Percentiles rank a stretch among this genome's conserved stretches.
phyloP scores from a whole-genome alignment of 2,113 vertebrate genomes.

The Gallinago media region DNA sequence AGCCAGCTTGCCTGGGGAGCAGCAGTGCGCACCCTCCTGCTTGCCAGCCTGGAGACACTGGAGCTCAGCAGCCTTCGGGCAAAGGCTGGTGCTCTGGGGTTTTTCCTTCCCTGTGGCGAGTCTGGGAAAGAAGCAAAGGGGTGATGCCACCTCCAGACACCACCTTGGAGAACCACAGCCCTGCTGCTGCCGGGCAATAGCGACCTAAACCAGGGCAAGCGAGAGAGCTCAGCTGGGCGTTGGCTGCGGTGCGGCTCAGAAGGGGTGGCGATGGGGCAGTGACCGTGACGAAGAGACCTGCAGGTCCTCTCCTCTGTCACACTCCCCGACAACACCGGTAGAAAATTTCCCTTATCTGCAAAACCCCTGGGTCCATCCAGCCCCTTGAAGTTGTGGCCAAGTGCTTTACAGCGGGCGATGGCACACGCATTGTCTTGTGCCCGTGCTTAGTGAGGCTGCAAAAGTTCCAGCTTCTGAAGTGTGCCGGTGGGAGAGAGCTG shows the following conservation, averaged over 20 bases:
- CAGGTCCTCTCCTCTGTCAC: neutral
- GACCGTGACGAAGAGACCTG: neutral
- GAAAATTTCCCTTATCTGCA: slow-evolving; percentile 8
- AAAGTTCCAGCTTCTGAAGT: neutral
- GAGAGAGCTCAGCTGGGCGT: neutral
- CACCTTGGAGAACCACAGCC: neutral
- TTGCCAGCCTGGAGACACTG: neutral
- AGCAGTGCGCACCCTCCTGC: neutral
- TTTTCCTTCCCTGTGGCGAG: neutral
- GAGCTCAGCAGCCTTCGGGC: neutral
- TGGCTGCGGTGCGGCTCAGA: neutral
- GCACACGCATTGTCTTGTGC: neutral
- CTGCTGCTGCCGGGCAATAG: neutral
- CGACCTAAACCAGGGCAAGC: neutral
- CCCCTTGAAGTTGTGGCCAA: slow-evolving; percentile 30
- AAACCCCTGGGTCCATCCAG: neutral
- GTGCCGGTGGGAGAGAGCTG: neutral
- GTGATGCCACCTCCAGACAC: fast-evolving
- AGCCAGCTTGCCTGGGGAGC: neutral
- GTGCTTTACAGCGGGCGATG: neutral
- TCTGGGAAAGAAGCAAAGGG: neutral
- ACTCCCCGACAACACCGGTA: neutral
- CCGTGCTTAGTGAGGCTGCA: neutral
- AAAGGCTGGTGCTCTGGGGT: neutral
- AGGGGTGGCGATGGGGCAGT: neutral